These are phyloP conservation scores for Taeniopygia guttata DNA, from an alignment of 2,797 vertebrate genomes.

Conservation along the genomic window DNA sequence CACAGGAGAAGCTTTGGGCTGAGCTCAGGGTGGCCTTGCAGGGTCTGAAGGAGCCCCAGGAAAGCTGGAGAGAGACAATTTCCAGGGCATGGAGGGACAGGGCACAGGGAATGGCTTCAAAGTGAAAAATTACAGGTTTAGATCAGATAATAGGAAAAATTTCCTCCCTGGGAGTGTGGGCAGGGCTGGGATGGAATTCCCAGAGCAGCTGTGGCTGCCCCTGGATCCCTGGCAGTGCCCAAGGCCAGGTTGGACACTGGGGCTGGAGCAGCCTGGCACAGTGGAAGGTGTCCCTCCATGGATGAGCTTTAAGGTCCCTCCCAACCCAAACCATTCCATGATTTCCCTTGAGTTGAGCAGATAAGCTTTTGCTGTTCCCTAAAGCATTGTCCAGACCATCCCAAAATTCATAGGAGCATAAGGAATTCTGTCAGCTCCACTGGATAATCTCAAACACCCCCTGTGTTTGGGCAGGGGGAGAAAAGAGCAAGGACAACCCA, in stretches of 20 bases:
- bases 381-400: not conserved
- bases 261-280: not conserved
- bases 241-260: not conserved
- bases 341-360: not conserved
- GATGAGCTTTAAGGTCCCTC: rapidly evolving
- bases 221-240: not conserved
- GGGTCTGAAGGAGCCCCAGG: too few relatives aligned
- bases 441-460: not conserved
- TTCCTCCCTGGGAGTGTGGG: not conserved
- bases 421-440: not conserved
- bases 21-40: too few relatives aligned
- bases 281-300: not conserved
- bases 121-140: too few relatives aligned
- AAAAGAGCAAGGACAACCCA: not conserved
- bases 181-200: not conserved
- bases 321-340: not conserved
- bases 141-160: too few relatives aligned
- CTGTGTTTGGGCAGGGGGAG: not conserved
- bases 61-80: not conserved
- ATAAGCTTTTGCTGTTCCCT: not conserved
- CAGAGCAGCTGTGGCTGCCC: not conserved
- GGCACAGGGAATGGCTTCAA: not conserved
- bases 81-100: not conserved
- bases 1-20: not conserved
- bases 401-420: not conserved